Conservation (phyloP, 2,113 vertebrate genomes). For the Alouatta palliata region DNA sequence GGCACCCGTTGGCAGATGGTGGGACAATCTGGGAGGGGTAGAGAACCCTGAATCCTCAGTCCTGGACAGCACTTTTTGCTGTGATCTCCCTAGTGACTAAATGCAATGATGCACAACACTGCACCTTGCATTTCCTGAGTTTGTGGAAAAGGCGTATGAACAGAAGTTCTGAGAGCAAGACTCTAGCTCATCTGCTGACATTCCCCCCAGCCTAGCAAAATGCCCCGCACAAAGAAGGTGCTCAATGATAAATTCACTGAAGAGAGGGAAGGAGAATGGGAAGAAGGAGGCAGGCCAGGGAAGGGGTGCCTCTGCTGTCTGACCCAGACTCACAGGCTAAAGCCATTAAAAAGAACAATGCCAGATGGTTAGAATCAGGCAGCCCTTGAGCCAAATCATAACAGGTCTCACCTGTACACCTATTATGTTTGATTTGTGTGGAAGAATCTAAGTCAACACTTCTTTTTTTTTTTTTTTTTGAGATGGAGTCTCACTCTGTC, state of each 20-base stretch:
- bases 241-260: not conserved
- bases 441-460: not conserved
- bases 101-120: not conserved
- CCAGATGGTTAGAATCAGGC: not conserved
- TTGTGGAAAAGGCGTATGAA: not conserved
- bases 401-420: not conserved
- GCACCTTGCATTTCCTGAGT: not conserved
- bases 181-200: not conserved
- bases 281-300: not conserved
- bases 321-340: not conserved
- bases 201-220: not conserved
- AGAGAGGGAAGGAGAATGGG: not conserved
- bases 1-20: not conserved
- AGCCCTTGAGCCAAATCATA: not conserved
- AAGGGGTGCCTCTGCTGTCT: not conserved
- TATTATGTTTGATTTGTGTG: not conserved
- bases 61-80: not conserved
- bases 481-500: too few species aligned
- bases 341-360: not conserved
- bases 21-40: not conserved
- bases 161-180: accelerated
- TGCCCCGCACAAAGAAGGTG: accelerated
- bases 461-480: too few species aligned
- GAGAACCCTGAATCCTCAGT: not conserved
- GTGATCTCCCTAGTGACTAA: not conserved